Percentiles rank a stretch among this genome's conserved stretches.
phyloP scores from a whole-genome alignment of 2,113 vertebrate species.

The Odocoileus virginianus region DNA sequence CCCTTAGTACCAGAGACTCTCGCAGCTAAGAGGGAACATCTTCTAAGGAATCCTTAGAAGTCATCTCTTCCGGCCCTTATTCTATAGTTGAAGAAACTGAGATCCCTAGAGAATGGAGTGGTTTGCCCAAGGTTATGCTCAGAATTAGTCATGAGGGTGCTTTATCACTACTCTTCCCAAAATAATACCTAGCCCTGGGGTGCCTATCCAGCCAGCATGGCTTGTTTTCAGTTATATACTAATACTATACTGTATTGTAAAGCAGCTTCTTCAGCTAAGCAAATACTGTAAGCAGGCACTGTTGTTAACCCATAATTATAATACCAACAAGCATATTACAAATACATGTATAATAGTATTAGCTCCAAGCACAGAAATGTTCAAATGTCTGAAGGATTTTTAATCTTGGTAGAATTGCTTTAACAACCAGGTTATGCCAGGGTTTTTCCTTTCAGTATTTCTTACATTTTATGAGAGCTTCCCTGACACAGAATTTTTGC shows the following conservation, averaged over 20 bases:
- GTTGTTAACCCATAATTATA: background rate
- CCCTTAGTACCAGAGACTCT: background rate
- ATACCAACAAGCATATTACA: background rate
- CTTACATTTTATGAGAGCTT: background rate
- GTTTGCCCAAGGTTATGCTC: background rate
- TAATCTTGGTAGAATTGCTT: background rate
- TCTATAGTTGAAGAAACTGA: background rate
- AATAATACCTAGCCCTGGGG: background rate
- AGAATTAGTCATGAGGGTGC: background rate
- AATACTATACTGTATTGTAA: rapidly evolving
- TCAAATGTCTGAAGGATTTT: background rate
- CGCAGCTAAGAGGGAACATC: background rate
- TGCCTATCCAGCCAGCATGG: background rate
- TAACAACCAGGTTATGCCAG: background rate
- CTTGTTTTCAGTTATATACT: background rate
- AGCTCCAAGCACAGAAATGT: background rate
- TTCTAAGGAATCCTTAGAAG: background rate
- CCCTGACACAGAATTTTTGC: no score
- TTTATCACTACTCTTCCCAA: background rate
- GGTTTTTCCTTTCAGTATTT: background rate
- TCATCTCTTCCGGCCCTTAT: background rate
- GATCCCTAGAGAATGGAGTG: background rate
- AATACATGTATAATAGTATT: background rate
- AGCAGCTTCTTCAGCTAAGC: background rate
- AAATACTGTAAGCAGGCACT: rapidly evolving